phyloP scores from a whole-genome alignment of 2,113 vertebrate species.

The Thamnaconus septentrionalis region DNA sequence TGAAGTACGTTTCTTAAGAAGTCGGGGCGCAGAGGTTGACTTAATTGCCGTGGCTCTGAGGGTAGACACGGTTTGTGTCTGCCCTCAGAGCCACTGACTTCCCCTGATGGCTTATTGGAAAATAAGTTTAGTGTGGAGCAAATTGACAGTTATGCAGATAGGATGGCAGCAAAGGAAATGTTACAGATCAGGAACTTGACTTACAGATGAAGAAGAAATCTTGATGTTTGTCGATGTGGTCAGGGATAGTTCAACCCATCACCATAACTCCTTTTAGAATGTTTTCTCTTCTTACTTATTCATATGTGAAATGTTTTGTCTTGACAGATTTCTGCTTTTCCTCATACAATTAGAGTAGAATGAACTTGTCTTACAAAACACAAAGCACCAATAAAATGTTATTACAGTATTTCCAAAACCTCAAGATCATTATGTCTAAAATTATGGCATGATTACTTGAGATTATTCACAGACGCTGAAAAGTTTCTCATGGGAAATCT shows the following conservation, averaged over 20 bases:
- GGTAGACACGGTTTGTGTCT: conserved; percentile 34
- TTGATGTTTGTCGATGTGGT: too few relatives aligned
- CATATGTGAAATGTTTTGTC: too few relatives aligned
- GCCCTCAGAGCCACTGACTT: conserved; percentile 8
- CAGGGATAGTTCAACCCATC: too few relatives aligned
- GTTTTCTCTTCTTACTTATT: too few relatives aligned
- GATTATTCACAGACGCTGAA: neutral
- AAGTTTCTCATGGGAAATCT: neutral
- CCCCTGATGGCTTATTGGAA: conserved; percentile 37
- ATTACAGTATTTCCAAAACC: too few relatives aligned
- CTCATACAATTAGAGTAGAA: too few relatives aligned
- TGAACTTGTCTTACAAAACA: too few relatives aligned
- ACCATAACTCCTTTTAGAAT: too few relatives aligned
- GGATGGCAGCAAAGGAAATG: conserved; percentile 6
- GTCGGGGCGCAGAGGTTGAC: neutral
- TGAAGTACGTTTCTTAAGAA: too few relatives aligned
- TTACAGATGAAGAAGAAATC: neutral
- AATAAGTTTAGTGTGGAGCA: conserved; percentile 22
- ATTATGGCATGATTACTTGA: neutral
- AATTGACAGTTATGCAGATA: conserved; percentile 15
- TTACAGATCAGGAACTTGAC: neutral
- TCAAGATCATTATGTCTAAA: too few relatives aligned
- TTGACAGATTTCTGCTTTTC: too few relatives aligned
- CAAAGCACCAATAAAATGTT: too few relatives aligned
- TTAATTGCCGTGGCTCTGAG: conserved; percentile 38